Base-by-base conservation (phyloP, 1,140 invertebrate species). In the Trissolcus basalis region DNA sequence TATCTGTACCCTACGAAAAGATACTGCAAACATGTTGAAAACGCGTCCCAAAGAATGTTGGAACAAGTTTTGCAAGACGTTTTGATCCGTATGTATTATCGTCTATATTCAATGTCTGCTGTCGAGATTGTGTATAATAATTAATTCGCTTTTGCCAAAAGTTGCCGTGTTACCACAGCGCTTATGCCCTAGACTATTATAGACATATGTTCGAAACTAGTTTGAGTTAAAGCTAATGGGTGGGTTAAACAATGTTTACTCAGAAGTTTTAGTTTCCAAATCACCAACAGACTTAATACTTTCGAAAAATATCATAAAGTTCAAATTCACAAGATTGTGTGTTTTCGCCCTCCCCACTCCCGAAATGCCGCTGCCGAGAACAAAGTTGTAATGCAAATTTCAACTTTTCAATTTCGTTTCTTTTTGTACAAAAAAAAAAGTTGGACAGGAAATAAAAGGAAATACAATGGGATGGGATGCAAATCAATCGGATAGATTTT, bases 131-230 rank as follows among this genome's bases (percentile, higher is more conserved):
- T 64, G 53, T 64, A 64, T 50, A 70, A 60, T 56, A 59, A 70
- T 67, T 76, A 65, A 69, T 69, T 48, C 69, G 72, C 19, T 63
- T 72, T 71, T 63, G 2, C 56, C 50, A 71, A 77, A 77, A 77
- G 63, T 72, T 72, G 33, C 35, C 48, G 44, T 49, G 49, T 68
- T 72, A 69, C 68, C 54, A 60, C 69, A 73, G 59, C 75, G 69
- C 59, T 78, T 78, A 78, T 41, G 49, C 64, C 33, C 55, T 45
- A 41, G 69, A 73, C 64, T 73, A 69, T 69, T 72, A 72, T 72
- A 77, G 59, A 72, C 59, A 69, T 54, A 64, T 69, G 68, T 59
- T 68, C 16, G 59, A 58, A 72, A 72, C 69, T 77, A 71, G 63
- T 72, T 77, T 63, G 47, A 39, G 47, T 49, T 60, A 73, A 77